Base-by-base conservation (phyloP, 2,113 vertebrate genomes). In the Podilymbus podiceps region DNA sequence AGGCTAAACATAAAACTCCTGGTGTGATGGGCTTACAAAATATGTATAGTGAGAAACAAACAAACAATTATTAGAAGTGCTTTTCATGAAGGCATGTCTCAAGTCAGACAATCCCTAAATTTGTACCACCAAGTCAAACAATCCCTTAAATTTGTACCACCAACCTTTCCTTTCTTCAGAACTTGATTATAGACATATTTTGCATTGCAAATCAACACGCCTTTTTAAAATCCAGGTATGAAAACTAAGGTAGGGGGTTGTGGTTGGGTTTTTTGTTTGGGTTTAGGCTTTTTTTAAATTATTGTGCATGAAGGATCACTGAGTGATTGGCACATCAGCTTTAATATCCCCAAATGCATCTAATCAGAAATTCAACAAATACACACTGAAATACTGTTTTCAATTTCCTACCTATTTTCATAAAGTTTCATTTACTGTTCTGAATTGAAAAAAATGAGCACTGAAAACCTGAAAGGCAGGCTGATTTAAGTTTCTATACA, bases 341-440 rank as follows among this genome's bases (percentile, higher is more conserved):
- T 86, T 86, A 90, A 86, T 84, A 93, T 31, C 7, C 55, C 11
- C n/a, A 83, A 88, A 90, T 7, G 7, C 28, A 69, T 77, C 47
- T 46, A 74, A 90, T 80, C 63, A 86, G 28, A 84, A 86, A 81
- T 55, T 77, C 86, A 69, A 86, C 50, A 90, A 89, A 88, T 46
- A 86, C 14, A 44, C 46, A 76, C 42, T 53, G 12, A 92, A 90
- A 93, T 18, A 62, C 40, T 31, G 47, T 42, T 96, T 95, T 92
- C 88, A 50, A 46, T 80, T 88, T 89, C 66, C 46, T 76, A 94
- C 10, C 7, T 35, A 33, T 89, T 91, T 94, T 88, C 28, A 15
- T 64, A 33, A 90, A 91, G 58, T 87, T 93, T 82, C 59, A 90
- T 91, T 96, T 83, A 85, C 78, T 60, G n/a, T 47, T 92, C 27